These are phyloP conservation scores for Strix aluco DNA, from an alignment of 2,113 vertebrate genomes.

Conservation along the genomic window DNA sequence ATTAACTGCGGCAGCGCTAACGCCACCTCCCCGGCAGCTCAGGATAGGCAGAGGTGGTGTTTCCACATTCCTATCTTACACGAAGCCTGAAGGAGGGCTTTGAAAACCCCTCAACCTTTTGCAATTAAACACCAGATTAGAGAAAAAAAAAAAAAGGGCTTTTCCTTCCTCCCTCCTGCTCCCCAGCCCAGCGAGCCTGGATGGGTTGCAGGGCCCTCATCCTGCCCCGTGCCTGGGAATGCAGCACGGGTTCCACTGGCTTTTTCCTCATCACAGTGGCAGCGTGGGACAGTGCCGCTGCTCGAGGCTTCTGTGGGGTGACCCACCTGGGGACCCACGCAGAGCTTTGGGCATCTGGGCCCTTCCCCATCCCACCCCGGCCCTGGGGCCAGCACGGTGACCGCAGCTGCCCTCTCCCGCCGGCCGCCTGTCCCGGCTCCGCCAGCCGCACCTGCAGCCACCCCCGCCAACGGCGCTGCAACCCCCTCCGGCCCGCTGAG, in stretches of 20 bases:
- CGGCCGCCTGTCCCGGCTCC: neutral
- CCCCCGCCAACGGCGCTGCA: too few species aligned
- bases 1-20: neutral
- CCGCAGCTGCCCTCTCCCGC: fast-evolving
- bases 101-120: neutral
- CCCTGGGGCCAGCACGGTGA: neutral
- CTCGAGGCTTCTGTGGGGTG: neutral
- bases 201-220: neutral
- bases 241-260: too few species aligned
- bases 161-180: neutral
- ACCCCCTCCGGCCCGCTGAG: neutral
- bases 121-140: neutral
- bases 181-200: neutral
- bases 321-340: fast-evolving
- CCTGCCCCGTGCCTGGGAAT: neutral
- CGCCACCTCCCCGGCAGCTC: neutral
- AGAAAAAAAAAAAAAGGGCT: neutral
- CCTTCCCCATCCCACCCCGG: neutral
- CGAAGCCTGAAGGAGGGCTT: neutral
- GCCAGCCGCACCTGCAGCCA: neutral
- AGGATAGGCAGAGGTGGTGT: neutral
- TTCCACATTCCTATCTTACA: neutral
- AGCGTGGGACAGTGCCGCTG: neutral
- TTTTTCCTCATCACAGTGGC: too few species aligned
- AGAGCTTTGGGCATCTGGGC: neutral